Evolutionary conservation across 2,888 invertebrate species (phyloP).

Genomic region (Drosophila putrida): DNA sequence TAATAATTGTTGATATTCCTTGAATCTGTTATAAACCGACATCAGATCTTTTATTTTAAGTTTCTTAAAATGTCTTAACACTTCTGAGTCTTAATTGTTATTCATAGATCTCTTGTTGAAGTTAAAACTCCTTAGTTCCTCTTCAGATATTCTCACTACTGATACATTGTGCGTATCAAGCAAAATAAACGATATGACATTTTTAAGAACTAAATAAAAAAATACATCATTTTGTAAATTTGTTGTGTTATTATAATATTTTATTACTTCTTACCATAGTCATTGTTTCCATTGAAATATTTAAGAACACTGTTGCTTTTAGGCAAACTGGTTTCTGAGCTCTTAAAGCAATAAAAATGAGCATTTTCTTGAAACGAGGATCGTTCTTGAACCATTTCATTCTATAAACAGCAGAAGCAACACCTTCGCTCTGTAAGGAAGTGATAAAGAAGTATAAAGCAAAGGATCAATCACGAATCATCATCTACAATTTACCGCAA

Average conservation of each 20-base stretch:
- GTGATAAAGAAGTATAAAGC: background rate
- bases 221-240: background rate
- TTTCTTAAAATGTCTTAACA: too few relatives aligned
- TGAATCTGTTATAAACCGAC: background rate
- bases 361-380: conserved; percentile 59
- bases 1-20: background rate
- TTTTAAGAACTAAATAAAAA: conserved; percentile 56
- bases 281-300: conserved; percentile 75
- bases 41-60: background rate
- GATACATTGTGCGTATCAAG: conserved; percentile 73
- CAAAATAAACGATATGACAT: conserved; percentile 75
- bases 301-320: conserved; percentile 67
- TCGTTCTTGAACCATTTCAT: conserved; percentile 60
- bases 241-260: background rate
- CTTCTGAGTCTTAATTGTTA: too few relatives aligned
- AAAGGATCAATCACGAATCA: background rate
- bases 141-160: conserved; percentile 19
- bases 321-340: conserved; percentile 69
- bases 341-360: conserved; percentile 65
- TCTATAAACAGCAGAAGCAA: conserved; percentile 59
- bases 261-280: conserved; percentile 52
- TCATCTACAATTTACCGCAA: conserved; percentile 18
- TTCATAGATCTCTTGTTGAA: too few relatives aligned
- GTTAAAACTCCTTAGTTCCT: too few relatives aligned
- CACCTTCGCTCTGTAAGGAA: conserved; percentile 55